Evolutionary conservation across 2,113 vertebrate genomes (phyloP).

Genomic region (Psophia crepitans): DNA sequence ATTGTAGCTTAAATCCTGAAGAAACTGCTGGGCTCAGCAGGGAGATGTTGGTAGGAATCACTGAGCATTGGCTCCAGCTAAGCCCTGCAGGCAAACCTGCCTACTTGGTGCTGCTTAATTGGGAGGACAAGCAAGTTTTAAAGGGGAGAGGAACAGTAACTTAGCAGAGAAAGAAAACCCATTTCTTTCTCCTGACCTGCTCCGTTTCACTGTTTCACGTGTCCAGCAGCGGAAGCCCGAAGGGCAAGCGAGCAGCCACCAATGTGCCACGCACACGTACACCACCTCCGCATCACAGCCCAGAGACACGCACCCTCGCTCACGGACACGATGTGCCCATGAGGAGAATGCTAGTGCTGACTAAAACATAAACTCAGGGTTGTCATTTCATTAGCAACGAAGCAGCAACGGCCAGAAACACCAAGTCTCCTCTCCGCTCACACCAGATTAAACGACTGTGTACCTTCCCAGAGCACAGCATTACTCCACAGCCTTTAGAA

Average conservation of each 20-base stretch:
- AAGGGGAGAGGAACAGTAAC: background rate
- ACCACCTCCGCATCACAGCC: rapidly evolving
- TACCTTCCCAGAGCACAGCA: constrained; percentile 49
- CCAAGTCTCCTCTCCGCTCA: background rate
- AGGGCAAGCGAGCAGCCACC: background rate
- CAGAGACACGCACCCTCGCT: too few relatives aligned
- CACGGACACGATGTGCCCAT: background rate
- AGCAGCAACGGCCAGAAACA: background rate
- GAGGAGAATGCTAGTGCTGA: background rate
- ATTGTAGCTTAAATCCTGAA: background rate
- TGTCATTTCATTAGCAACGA: background rate
- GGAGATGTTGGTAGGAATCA: background rate
- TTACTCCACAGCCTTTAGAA: constrained; percentile 46
- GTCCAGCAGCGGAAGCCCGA: background rate
- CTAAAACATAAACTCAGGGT: background rate
- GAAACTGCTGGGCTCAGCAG: background rate
- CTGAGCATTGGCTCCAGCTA: background rate
- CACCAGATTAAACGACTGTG: background rate
- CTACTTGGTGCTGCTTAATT: background rate
- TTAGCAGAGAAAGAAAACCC: background rate
- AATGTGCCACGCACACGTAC: rapidly evolving
- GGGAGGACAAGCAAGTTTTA: background rate
- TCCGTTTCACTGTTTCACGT: background rate
- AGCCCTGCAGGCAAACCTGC: background rate
- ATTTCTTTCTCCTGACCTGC: background rate